Conservation (phyloP, 2,888 invertebrate genomes). For the Latrodectus hesperus region DNA sequence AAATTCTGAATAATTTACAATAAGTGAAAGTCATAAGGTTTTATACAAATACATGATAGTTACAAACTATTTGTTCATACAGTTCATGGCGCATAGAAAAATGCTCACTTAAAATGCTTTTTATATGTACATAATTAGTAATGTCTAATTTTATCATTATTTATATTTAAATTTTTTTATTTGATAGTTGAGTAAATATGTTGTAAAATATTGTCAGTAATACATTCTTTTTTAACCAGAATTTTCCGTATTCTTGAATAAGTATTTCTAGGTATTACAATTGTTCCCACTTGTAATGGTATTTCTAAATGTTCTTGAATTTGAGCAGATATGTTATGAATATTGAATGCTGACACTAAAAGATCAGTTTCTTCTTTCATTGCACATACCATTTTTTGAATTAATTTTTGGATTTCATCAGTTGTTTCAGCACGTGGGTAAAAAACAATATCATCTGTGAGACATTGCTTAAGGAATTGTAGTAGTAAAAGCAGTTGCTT, state of each 20-base stretch:
- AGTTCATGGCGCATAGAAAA: too few species aligned
- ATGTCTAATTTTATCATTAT: too few species aligned
- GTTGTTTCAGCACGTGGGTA: not conserved
- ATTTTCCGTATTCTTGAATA: slow-evolving; percentile 30
- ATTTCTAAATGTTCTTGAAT: not conserved
- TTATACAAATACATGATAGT: too few species aligned
- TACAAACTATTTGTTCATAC: too few species aligned
- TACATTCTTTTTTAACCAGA: slow-evolving; percentile 30
- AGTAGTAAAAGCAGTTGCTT: slow-evolving; percentile 13
- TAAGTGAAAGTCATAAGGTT: too few species aligned
- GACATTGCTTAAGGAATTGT: slow-evolving; percentile 9
- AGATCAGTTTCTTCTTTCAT: slow-evolving; percentile 58
- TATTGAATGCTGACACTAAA: slow-evolving; percentile 16
- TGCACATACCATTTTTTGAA: slow-evolving; percentile 2
- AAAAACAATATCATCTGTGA: slow-evolving; percentile 35
- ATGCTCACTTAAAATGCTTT: too few species aligned
- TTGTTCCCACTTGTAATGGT: slow-evolving; percentile 7
- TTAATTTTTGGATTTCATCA: not conserved
- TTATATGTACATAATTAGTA: too few species aligned
- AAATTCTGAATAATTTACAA: too few species aligned
- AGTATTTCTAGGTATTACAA: slow-evolving; percentile 14
- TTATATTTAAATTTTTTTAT: too few species aligned
- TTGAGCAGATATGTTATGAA: slow-evolving; percentile 28
- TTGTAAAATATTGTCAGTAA: slow-evolving; percentile 30
- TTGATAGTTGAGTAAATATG: too few species aligned